These are phyloP conservation scores for Eulithis prunata DNA, from an alignment of 2,888 invertebrate genomes.

Conservation along the genomic window DNA sequence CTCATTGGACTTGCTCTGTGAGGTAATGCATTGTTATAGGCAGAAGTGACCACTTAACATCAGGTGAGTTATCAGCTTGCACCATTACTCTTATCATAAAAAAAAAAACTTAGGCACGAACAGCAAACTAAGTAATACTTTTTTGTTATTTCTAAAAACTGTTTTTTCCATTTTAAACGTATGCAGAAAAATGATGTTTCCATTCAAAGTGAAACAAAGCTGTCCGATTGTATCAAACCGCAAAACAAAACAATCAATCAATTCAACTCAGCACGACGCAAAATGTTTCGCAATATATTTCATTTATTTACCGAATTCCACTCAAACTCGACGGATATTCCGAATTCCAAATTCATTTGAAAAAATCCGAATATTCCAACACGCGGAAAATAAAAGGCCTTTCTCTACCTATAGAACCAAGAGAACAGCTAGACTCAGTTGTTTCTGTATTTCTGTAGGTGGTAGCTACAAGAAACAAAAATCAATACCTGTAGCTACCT, in stretches of 20 bases:
- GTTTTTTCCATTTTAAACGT: too few species aligned
- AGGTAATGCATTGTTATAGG: too few species aligned
- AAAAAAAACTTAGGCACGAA: too few species aligned
- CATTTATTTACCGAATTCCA: slow-evolving; percentile 23
- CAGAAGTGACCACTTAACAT: too few species aligned
- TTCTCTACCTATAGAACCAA: neutral
- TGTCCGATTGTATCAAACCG: slow-evolving; percentile 11
- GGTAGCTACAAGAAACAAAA: too few species aligned
- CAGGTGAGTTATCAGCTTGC: too few species aligned
- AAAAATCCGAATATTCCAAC: slow-evolving; percentile 27
- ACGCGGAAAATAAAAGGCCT: slow-evolving; percentile 29
- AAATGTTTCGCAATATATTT: slow-evolving; percentile 20
- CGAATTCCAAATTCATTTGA: slow-evolving; percentile 24
- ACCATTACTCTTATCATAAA: too few species aligned
- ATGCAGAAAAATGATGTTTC: neutral
- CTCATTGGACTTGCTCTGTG: too few species aligned
- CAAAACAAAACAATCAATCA: slow-evolving; percentile 18
- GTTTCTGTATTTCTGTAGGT: too few species aligned
- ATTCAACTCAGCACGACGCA: neutral
- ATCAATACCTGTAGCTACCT: too few species aligned
- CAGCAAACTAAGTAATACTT: too few species aligned
- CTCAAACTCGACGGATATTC: slow-evolving; percentile 28
- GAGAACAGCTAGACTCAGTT: neutral
- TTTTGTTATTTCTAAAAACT: too few species aligned
- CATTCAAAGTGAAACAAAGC: slow-evolving; percentile 8